Percentiles rank a stretch among this genome's conserved stretches.
phyloP scores from a whole-genome alignment of 2,797 vertebrate genomes.

The Anguilla pacifica region DNA sequence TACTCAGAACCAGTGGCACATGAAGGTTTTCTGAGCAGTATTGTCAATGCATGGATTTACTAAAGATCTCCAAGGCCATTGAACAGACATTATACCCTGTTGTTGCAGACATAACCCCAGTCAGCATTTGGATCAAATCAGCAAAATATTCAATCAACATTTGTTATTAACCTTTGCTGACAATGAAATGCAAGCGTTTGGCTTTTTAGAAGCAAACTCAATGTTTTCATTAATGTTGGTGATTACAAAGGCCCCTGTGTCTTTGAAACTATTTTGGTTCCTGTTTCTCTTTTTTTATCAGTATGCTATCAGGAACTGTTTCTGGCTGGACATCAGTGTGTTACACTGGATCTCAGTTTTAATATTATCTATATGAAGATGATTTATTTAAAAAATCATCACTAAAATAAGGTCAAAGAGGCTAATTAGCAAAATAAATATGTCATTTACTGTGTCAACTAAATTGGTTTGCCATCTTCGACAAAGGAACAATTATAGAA shows the following conservation, averaged over 20 bases:
- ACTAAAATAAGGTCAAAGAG: neutral
- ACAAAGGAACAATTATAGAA: neutral
- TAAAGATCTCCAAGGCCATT: constrained; percentile 6
- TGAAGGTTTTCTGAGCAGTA: neutral
- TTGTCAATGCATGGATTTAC: neutral
- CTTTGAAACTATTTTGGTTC: neutral
- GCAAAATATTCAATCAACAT: neutral
- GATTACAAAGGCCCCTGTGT: neutral
- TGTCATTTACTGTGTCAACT: neutral
- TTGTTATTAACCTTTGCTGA: neutral
- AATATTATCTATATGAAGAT: neutral
- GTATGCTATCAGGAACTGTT: neutral
- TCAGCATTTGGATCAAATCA: neutral
- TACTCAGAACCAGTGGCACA: neutral
- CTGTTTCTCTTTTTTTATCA: neutral
- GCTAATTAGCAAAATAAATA: neutral
- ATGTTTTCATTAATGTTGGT: no score
- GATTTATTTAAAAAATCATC: neutral
- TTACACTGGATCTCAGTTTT: neutral
- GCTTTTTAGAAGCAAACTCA: no score
- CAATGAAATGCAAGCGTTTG: neutral
- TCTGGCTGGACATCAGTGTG: neutral
- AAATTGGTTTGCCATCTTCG: neutral
- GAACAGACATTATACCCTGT: neutral
- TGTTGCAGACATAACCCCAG: neutral